Evolutionary conservation across 2,888 invertebrate genomes (phyloP), one percentile per base, ranked within the genome.

Genomic region (Hypolimnas misippus): DNA sequence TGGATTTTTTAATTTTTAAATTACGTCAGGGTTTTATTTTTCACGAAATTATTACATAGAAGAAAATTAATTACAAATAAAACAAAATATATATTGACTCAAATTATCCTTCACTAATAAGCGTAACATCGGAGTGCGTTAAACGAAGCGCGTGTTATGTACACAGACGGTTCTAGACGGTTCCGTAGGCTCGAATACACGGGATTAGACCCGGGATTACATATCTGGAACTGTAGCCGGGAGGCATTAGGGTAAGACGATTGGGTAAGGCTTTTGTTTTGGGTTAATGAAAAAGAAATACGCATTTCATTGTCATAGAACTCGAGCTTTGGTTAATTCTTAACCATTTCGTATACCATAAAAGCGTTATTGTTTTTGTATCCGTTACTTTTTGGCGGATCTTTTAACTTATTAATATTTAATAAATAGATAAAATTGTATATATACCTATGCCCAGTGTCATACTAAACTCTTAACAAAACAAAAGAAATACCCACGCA

Each of bases 121-220:
- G 53, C 53, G 29, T 54, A 57, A 49, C 46, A 62, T 52, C 52
- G 62, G 42, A 46, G 44, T 42, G 46, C 35, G 46, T 38, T 38
- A 54, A 56, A 44, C 14, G 38, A 29, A 29, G 17, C 19, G 6
- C 17, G 40, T 49, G 54, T 63, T 58, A 63, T 57, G 53, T 57
- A 57, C 40, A 46, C 52, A 62, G 57, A 62, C 53, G 49, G 54
- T 54, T 57, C 57, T 38, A 63, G 62, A 63, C 57, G 49, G 57
- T 54, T 54, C 46, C 38, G 31, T 57, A 57, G 57, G 57, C 57
- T 63, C 57, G 53, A 53, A 63, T 57, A 52, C 35, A 21, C 19
- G 31, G 57, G 62, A 57, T 63, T 54, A 57, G 44, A 46, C 16
- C 40, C 21, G 40, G 62, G 62, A 57, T 63, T 63, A 63, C 57